Percentiles rank a stretch among this genome's conserved stretches.
phyloP scores from a whole-genome alignment of 2,888 invertebrate species.

The Andrena hattorfiana region DNA sequence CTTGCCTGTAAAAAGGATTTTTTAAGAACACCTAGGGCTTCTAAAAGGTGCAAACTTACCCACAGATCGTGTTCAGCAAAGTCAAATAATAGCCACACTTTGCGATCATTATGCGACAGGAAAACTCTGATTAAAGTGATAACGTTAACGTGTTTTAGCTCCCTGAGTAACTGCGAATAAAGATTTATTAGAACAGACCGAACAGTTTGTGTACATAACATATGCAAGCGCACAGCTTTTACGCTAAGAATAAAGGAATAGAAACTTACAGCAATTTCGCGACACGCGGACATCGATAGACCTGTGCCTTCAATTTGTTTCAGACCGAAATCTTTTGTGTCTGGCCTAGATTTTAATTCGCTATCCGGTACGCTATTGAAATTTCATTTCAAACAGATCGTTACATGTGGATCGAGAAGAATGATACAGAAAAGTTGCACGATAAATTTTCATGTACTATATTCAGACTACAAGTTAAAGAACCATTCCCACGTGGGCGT shows the following conservation, averaged over 20 bases:
- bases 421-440: background rate
- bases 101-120: slow-evolving; percentile 97
- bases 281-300: slow-evolving; percentile 99
- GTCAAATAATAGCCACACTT: slow-evolving; percentile 98
- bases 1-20: background rate
- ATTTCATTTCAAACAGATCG: slow-evolving; percentile 7
- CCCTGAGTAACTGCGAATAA: slow-evolving; percentile 93
- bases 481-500: background rate
- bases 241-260: background rate
- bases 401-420: background rate
- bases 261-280: slow-evolving; percentile 96
- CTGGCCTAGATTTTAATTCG: slow-evolving; percentile 86
- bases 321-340: slow-evolving; percentile 97
- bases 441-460: background rate
- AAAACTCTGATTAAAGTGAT: slow-evolving; percentile 98
- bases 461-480: background rate
- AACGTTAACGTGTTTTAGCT: slow-evolving; percentile 98
- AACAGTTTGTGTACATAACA: background rate
- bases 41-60: slow-evolving; percentile 86
- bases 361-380: slow-evolving; percentile 82
- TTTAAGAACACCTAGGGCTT: background rate
- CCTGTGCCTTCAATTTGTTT: slow-evolving; percentile 99
- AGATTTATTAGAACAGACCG: slow-evolving; percentile 37
- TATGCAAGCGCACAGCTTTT: background rate
- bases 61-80: slow-evolving; percentile 99